Conservation (phyloP, 2,113 vertebrate species). For the Saguinus imperator region DNA sequence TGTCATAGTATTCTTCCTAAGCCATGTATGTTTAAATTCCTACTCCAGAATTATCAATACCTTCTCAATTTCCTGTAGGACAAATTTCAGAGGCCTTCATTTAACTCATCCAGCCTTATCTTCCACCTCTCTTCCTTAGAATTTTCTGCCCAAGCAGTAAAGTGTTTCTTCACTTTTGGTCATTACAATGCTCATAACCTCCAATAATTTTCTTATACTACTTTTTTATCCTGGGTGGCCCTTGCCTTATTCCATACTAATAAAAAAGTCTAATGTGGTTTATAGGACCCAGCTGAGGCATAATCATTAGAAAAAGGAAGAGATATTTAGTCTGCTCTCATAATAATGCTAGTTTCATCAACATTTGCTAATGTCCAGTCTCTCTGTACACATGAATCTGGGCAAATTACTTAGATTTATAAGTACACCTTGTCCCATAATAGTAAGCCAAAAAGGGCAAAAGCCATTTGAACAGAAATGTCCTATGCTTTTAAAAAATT, state of each 20-base stretch:
- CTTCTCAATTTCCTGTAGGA: background rate
- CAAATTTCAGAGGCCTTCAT: background rate
- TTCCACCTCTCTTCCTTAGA: background rate
- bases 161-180: background rate
- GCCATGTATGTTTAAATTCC: background rate
- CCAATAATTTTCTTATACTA: background rate
- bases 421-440: conserved; percentile 38
- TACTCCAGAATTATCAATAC: background rate
- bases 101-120: background rate
- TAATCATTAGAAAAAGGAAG: background rate
- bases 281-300: background rate
- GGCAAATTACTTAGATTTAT: conserved; percentile 30
- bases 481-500: background rate
- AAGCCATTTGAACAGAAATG: conserved; percentile 20
- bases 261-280: background rate
- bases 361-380: background rate
- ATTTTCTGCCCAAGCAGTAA: background rate
- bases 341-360: background rate
- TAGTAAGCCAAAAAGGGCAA: background rate
- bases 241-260: conserved; percentile 6
- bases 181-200: background rate
- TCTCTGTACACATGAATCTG: background rate
- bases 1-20: background rate
- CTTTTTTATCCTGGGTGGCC: background rate
- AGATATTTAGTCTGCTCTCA: conserved; percentile 14